These are phyloP conservation scores for Pogoniulus pusillus DNA, from an alignment of 2,797 vertebrate species.

Conservation along the genomic window DNA sequence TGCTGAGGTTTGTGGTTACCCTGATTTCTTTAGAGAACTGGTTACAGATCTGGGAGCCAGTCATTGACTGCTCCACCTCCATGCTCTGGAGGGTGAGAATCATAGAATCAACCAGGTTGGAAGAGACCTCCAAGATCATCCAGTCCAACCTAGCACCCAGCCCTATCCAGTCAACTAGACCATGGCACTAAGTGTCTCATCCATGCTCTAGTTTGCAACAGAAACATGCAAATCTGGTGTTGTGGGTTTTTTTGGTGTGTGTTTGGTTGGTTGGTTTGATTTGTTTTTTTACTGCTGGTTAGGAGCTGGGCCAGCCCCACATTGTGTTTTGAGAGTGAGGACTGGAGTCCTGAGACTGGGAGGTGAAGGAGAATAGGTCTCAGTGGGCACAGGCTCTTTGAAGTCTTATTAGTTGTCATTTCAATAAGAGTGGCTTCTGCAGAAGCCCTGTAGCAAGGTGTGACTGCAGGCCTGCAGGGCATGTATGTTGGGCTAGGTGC, in stretches of 20 bases:
- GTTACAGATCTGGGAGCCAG: background rate
- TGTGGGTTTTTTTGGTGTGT: no score
- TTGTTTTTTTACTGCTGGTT: no score
- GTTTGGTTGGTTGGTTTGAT: no score
- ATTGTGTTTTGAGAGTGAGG: background rate
- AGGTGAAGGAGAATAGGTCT: background rate
- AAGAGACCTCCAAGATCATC: no score
- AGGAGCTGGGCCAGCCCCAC: background rate
- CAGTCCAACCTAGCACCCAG: no score
- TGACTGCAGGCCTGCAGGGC: background rate
- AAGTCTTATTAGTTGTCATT: background rate
- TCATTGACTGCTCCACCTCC: background rate
- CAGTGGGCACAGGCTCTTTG: background rate
- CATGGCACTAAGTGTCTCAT: no score
- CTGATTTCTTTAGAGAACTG: background rate
- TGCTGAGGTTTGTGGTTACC: conserved; percentile 32
- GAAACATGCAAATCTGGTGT: no score
- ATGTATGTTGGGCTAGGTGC: background rate
- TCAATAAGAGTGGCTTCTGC: background rate
- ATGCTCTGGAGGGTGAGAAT: background rate
- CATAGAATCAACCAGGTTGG: no score
- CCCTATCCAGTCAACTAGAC: no score
- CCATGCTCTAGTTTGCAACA: no score
- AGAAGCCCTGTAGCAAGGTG: background rate
- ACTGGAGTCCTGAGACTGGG: background rate